Conservation (phyloP, 2,888 invertebrate species). For the Rhagonycha fulva region DNA sequence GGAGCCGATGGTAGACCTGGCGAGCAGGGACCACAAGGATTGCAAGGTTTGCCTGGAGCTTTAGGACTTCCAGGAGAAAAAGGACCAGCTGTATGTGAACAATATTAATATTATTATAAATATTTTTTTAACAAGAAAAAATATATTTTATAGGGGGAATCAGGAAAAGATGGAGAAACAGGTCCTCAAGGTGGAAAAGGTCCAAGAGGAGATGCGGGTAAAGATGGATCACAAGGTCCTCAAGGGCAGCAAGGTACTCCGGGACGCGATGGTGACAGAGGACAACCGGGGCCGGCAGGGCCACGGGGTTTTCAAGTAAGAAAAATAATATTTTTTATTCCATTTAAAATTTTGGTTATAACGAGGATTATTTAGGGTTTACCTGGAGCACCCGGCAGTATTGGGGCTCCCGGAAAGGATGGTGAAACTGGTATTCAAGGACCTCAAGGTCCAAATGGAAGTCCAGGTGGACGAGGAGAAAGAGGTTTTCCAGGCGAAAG, state of each 20-base stretch:
- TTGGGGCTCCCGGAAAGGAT: conserved; percentile 80
- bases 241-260: conserved; percentile 74
- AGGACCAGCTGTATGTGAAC: conserved; percentile 65
- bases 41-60: conserved; percentile 79
- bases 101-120: conserved; percentile 23
- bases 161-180: conserved; percentile 79
- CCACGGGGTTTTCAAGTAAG: conserved; percentile 79
- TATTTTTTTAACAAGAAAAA: conserved; percentile 7
- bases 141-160: conserved; percentile 64
- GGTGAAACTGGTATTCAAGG: conserved; percentile 77
- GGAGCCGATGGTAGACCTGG: conserved; percentile 88
- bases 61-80: conserved; percentile 79
- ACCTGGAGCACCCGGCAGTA: conserved; percentile 74
- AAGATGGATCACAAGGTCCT: conserved; percentile 76
- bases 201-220: conserved; percentile 78
- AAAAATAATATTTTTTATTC: conserved; percentile 3
- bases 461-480: conserved; percentile 62
- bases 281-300: conserved; percentile 76
- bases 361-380: conserved; percentile 50
- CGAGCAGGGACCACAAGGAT: conserved; percentile 78
- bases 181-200: conserved; percentile 78
- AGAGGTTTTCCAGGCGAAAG: conserved; percentile 77
- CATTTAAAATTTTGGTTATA: neutral
- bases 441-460: conserved; percentile 60
- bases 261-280: conserved; percentile 76